Evolutionary conservation across 23 tunicate species (phyloP), one percentile per base, ranked within the genome.

Genomic region (Oikopleura dioica): DNA sequence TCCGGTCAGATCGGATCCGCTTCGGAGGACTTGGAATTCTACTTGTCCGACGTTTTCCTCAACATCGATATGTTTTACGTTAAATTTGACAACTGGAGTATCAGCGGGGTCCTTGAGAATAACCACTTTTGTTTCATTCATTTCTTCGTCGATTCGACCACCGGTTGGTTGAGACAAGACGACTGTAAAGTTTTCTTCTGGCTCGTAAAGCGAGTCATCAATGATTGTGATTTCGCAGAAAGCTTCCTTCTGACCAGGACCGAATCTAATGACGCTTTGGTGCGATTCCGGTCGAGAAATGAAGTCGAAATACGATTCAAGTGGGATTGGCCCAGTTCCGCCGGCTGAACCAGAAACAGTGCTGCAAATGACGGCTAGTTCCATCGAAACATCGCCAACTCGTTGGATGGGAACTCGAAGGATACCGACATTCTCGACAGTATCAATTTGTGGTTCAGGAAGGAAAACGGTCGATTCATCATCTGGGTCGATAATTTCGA

Each of bases 21-120:
- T 85, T 82, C 97, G 79, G 84, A 86, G 85, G 50, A 91, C 92
- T 36, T 79, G 76, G 21, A 82, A 86, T 38, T 77, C 92, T 69
- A 85, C 85, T 76, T 91, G 87, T 37, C 97, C 97, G 37, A 78
- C 92, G 79, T 91, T 80, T 76, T 91, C 97, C 35, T 85, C 92
- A 26, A 91, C 92, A 30, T 85, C 84, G 69, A 85, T 82, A 0
- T 77, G 38, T n/a, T 72, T 81, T 24, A 63, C 37, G 35, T 91
- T 92, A 76, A 91, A 91, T 75, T 85, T 85, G 77, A 91, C 79
- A 68, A 85, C 38, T 2, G 97, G 97, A 35, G 85, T 91, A 69
- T 85, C 59, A 2, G 55, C 59, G 69, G 85, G 92, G 0, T 86
- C 82, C 0, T 58, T 35, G 31, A 91, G 82, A 36, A 78, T 78